Conservation (phyloP, 2,113 vertebrate species). For the Epinephelus cyanopodus region DNA sequence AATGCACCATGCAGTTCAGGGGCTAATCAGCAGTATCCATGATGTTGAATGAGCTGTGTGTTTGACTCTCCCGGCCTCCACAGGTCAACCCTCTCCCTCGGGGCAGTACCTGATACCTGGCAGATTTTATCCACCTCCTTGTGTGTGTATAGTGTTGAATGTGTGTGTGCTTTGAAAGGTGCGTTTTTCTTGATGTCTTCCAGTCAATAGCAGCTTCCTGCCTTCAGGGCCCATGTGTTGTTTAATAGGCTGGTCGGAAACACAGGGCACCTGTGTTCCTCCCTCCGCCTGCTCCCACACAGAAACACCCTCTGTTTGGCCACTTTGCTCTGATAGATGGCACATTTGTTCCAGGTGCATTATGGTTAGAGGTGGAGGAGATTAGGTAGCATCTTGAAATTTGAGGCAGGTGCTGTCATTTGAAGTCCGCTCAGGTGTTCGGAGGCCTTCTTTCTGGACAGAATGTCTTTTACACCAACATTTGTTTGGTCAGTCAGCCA, state of each 20-base stretch:
- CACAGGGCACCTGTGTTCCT: constrained; percentile 82
- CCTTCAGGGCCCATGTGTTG: constrained; percentile 78
- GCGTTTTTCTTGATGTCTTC: constrained; percentile 84
- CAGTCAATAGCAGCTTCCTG: constrained; percentile 85
- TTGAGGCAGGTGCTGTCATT: constrained; percentile 60
- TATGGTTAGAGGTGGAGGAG: constrained; percentile 67
- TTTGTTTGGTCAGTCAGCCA: not conserved
- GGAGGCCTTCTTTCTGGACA: not conserved
- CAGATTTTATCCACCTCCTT: constrained; percentile 77
- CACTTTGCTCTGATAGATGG: constrained; percentile 72
- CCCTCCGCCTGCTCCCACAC: constrained; percentile 41
- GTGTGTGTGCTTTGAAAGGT: constrained; percentile 79
- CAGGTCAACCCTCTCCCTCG: constrained; percentile 77
- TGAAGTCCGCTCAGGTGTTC: constrained; percentile 66
- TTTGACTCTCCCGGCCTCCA: constrained; percentile 58
- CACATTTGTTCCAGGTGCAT: constrained; percentile 76
- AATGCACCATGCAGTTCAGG: not conserved
- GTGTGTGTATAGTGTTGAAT: constrained; percentile 66
- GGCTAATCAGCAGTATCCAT: constrained; percentile 33
- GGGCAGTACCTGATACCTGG: constrained; percentile 84
- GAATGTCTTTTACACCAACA: constrained; percentile 15
- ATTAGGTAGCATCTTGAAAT: constrained; percentile 75
- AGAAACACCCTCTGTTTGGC: constrained; percentile 77
- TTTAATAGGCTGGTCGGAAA: constrained; percentile 76
- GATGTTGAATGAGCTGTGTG: constrained; percentile 64